Conservation (phyloP, 2,797 vertebrate genomes). For the Adrianichthys oophorus region DNA sequence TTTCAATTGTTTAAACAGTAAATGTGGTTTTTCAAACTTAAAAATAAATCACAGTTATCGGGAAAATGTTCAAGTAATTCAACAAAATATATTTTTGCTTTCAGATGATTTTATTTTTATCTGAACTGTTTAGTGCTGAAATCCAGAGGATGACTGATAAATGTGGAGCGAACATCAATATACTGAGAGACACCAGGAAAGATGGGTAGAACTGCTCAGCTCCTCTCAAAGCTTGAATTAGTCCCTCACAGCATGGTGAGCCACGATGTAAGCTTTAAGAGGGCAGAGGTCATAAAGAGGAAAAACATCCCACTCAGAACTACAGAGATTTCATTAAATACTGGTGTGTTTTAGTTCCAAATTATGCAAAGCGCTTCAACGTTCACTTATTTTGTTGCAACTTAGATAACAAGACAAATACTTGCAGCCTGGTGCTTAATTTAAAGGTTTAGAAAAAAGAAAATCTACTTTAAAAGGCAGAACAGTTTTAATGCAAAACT, state of each 20-base stretch:
- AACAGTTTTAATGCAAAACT: slow-evolving; percentile 54
- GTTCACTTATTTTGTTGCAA: slow-evolving; percentile 26
- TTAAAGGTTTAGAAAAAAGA: slow-evolving; percentile 56
- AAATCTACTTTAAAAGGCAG: slow-evolving; percentile 50
- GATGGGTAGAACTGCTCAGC: background rate
- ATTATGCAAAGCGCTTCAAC: slow-evolving; percentile 24
- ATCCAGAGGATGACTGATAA: too few relatives aligned
- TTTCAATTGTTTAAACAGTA: too few relatives aligned
- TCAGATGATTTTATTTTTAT: too few relatives aligned
- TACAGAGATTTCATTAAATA: background rate
- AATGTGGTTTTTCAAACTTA: too few relatives aligned
- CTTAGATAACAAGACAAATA: slow-evolving; percentile 34
- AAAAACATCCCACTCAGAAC: background rate
- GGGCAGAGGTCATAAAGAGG: slow-evolving; percentile 3
- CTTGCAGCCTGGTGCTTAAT: slow-evolving; percentile 50
- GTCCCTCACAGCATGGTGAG: background rate
- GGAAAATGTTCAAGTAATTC: too few relatives aligned
- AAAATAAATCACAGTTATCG: too few relatives aligned
- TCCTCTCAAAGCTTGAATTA: slow-evolving; percentile 27
- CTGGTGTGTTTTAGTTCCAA: slow-evolving; percentile 5
- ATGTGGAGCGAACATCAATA: too few relatives aligned
- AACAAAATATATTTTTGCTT: too few relatives aligned
- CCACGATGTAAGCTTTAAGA: slow-evolving; percentile 1
- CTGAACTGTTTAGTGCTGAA: too few relatives aligned
- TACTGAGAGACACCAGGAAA: background rate